These are phyloP conservation scores for Pollenia angustigena DNA, from an alignment of 2,888 invertebrate genomes.

Conservation along the genomic window DNA sequence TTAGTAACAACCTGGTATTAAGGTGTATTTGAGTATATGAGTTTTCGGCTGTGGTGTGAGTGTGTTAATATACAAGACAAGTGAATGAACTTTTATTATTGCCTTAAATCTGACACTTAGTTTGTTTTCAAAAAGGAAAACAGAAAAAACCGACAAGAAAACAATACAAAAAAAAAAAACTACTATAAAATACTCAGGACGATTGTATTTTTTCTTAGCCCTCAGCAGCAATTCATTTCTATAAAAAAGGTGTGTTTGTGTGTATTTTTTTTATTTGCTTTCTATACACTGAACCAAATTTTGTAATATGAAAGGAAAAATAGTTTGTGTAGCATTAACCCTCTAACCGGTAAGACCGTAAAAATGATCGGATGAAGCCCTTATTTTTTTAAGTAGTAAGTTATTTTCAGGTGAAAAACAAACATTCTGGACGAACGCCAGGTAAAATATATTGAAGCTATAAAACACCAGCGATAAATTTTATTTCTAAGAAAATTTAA, in stretches of 20 bases:
- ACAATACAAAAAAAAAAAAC: neutral
- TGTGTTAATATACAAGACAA: constrained; percentile 3
- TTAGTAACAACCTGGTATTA: constrained; percentile 27
- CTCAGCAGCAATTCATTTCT: constrained; percentile 7
- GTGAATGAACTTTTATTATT: constrained; percentile 63
- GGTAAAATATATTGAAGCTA: too few species aligned
- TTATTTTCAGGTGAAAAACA: too few species aligned
- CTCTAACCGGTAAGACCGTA: too few species aligned
- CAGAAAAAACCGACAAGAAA: neutral
- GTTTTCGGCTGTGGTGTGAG: neutral
- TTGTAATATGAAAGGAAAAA: too few species aligned
- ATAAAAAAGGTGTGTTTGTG: neutral
- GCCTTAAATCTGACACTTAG: constrained; percentile 10
- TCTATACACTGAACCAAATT: too few species aligned
- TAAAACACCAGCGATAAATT: too few species aligned
- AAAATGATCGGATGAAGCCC: too few species aligned
- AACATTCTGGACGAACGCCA: too few species aligned
- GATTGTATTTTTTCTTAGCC: constrained; percentile 35
- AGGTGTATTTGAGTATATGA: neutral
- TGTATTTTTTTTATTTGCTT: neutral
- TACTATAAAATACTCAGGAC: constrained; percentile 10
- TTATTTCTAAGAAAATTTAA: too few species aligned
- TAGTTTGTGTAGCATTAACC: too few species aligned
- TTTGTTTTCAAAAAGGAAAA: neutral
- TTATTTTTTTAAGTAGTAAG: too few species aligned